Conservation (phyloP, 1,140 invertebrate species). For the Lutraria rhynchaena region DNA sequence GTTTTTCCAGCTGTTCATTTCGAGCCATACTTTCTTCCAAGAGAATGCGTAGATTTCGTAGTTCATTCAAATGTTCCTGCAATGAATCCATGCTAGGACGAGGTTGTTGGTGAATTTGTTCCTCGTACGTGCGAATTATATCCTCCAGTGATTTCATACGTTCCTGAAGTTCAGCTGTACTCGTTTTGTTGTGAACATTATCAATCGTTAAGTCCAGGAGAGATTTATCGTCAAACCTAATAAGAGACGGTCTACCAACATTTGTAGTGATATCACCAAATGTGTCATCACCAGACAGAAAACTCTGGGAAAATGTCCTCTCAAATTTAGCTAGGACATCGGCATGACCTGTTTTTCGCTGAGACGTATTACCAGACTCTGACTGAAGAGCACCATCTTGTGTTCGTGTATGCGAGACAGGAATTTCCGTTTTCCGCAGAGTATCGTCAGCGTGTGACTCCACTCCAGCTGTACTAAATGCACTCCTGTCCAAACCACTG, state of each 20-base stretch:
- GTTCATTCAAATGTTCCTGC: slow-evolving; percentile 38
- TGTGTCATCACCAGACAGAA: slow-evolving; percentile 6
- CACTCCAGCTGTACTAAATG: background rate
- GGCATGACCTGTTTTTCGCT: background rate
- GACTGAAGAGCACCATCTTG: background rate
- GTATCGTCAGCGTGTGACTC: background rate
- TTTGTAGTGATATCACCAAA: background rate
- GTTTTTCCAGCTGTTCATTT: slow-evolving; percentile 14
- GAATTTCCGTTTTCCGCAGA: background rate
- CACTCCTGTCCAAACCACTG: background rate
- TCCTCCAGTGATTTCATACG: slow-evolving; percentile 23
- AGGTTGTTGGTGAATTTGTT: slow-evolving; percentile 5
- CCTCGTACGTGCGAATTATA: slow-evolving; percentile 25
- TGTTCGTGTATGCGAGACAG: background rate
- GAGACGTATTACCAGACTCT: background rate
- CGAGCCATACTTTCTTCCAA: slow-evolving; percentile 6
- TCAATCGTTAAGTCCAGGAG: slow-evolving; percentile 3
- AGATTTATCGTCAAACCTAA: background rate
- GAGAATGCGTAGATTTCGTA: slow-evolving; percentile 30
- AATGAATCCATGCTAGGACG: slow-evolving; percentile 22
- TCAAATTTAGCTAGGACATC: slow-evolving; percentile 4
- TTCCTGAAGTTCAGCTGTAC: slow-evolving; percentile 23
- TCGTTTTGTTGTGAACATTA: slow-evolving; percentile 12
- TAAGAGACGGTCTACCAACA: slow-evolving; percentile 1
- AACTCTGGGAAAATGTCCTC: slow-evolving; percentile 23